Evolutionary conservation across 2,113 vertebrate species (phyloP), one percentile per base, ranked within the genome.

Genomic region (Otis tarda): DNA sequence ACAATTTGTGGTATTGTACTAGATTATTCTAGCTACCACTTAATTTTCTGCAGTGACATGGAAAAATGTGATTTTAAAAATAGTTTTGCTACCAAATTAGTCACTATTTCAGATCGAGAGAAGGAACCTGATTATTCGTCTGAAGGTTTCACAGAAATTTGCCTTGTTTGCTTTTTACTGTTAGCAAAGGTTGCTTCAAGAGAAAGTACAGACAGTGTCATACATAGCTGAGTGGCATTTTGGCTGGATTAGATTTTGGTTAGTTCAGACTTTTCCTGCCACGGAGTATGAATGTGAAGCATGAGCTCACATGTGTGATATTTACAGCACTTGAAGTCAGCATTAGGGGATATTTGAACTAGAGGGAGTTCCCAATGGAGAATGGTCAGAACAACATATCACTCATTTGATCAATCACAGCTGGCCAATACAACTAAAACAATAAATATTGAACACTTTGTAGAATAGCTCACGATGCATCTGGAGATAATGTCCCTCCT

Each of bases 321-420:
- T 92, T 96, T 92, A 81, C 60, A 89, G 39, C 73, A 81, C 45
- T 19, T 78, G 49, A 78, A 75, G 65, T 81, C 60, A 64, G 69
- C 90, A 71, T 95, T 57, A 78, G 43, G n/a, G 35, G 27, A 8
- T 90, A 68, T 95, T 97, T 95, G 39, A 71, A 75, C 52, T 68
- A 23, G 35, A 60, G 89, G 35, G 78, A 39, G 30, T 60, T 94
- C 41, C 23, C 61, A 82, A 1, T 35, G 50, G 78, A 79, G 35
- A 92, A 92, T n/a, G 70, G 86, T 84, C 57, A 71, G 88, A 87
- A 78, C 24, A 61, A 55, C 47, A 5, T 90, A 33, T 80, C 80
- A 94, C 57, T 93, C 79, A 71, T 83, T 90, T 84, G 56, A 84
- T 94, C 95, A 89, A 84, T 94, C 77, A 87, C 6, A 90, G n/a